Evolutionary conservation across 2,888 invertebrate genomes (phyloP).

Genomic region (Theretra japonica): DNA sequence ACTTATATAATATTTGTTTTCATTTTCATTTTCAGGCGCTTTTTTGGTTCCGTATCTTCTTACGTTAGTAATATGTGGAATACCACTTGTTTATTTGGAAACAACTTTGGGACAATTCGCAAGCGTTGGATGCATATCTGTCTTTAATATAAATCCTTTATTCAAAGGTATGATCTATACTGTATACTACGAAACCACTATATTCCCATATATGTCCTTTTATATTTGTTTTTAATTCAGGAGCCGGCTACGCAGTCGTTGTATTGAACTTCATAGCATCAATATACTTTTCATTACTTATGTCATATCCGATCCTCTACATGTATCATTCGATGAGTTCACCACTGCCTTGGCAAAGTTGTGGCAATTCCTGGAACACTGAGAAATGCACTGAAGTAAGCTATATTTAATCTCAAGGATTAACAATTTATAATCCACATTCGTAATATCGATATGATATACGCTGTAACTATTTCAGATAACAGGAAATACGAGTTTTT

Average conservation of each 20-base stretch:
- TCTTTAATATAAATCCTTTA: constrained; percentile 92
- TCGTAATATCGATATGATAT: constrained; percentile 17
- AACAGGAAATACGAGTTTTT: constrained; percentile 64
- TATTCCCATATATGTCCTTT: constrained; percentile 18
- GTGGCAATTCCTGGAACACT: constrained; percentile 93
- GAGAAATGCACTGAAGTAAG: constrained; percentile 87
- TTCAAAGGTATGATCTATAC: constrained; percentile 89
- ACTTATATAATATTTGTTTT: constrained; percentile 23
- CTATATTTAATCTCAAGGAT: constrained; percentile 40
- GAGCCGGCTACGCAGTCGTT: constrained; percentile 93
- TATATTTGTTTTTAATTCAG: constrained; percentile 68
- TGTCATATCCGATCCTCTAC: constrained; percentile 94
- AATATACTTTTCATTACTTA: constrained; percentile 93
- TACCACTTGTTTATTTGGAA: constrained; percentile 95
- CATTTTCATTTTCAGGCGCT: constrained; percentile 87
- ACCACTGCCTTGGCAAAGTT: constrained; percentile 91
- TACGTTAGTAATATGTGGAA: constrained; percentile 92
- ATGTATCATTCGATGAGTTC: constrained; percentile 88
- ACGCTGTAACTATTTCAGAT: constrained; percentile 63
- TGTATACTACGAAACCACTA: constrained; percentile 32
- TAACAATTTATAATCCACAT: constrained; percentile 19
- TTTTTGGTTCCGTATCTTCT: constrained; percentile 94
- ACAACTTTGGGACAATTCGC: constrained; percentile 94
- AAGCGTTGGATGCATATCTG: constrained; percentile 91
- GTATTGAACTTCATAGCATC: constrained; percentile 92